These are phyloP conservation scores for Akabosia matsudoensis DNA, from an alignment of 1,140 invertebrate species.

Conservation along the genomic window DNA sequence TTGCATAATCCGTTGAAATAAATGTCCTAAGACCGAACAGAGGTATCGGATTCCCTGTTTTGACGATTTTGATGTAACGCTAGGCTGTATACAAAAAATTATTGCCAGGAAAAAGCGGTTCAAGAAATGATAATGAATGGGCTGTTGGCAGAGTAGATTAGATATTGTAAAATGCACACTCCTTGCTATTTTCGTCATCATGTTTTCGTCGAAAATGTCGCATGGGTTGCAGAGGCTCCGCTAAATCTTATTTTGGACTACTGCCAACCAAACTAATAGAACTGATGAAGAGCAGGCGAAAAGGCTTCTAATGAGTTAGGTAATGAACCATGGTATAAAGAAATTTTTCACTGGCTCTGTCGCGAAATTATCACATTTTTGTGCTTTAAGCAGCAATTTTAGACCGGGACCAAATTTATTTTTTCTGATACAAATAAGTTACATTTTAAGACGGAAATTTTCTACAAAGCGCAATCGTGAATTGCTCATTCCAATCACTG, in stretches of 20 bases:
- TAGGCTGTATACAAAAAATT: no score
- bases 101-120: no score
- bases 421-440: no score
- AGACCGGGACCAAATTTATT: no score
- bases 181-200: background rate
- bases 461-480: no score
- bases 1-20: background rate
- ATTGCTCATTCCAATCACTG: constrained; percentile 6
- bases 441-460: no score
- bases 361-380: background rate
- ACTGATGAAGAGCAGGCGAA: constrained; percentile 28
- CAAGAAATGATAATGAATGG: background rate
- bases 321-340: constrained; percentile 36
- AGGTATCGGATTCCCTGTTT: constrained; percentile 9
- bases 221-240: constrained; percentile 6
- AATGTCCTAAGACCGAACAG: background rate
- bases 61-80: background rate
- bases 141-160: background rate
- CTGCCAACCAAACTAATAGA: constrained; percentile 25
- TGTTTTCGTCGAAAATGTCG: background rate
- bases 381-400: no score
- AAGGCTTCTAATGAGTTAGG: constrained; percentile 42
- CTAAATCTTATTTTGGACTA: background rate
- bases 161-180: no score
- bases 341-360: constrained; percentile 22